Base-by-base conservation (phyloP, 2,797 vertebrate genomes). In the Falco columbarius region DNA sequence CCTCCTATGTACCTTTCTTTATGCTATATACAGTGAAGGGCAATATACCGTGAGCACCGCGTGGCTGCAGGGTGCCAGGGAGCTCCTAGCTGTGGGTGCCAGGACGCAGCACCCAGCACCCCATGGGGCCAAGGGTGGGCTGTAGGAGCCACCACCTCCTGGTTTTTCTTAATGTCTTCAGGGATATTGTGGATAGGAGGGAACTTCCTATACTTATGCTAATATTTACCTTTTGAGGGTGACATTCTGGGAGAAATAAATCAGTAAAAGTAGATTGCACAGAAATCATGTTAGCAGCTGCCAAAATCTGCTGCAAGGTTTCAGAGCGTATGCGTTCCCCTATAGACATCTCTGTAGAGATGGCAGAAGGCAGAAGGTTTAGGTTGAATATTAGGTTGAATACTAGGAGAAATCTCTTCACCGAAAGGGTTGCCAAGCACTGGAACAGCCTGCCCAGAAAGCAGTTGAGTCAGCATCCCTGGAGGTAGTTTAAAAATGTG, bases 101-200 rank as follows among this genome's bases (percentile, higher is more conserved):
- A 20, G 40, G 40, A 30, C 0, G 2, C 16, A 42, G 54, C n/a
- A 47, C 49, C 62, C 34, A 30, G 16, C 9, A 68, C 11, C 32
- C 12, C 0, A 0, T 0, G 1, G 34, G 46, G 29, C 4, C 11
- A 7, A 30, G 21, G 32, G 7, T 30, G 46, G 5, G 42, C 49
- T 62, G 32, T 7, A 14, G 80, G 5, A 44, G 22, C n/a, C 10
- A 27, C 14, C 38, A 36, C 20, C 23, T 46, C 30, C 9, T 16
- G 4, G 2, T 36, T 71, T 79, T 51, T 20, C 17, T 51, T 23
- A 36, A 4, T 7, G 3, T 24, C 40, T 47, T 73, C 30, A 16
- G 49, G 67, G 44, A 32, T 1, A 1, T 20, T 63, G 18, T 0
- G 0, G 40, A 7, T 6, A 26, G 15, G 42, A 68, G 14, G 23